Evolutionary conservation across 2,888 invertebrate genomes (phyloP).

Genomic region (Caenorhabditis zanzibari): DNA sequence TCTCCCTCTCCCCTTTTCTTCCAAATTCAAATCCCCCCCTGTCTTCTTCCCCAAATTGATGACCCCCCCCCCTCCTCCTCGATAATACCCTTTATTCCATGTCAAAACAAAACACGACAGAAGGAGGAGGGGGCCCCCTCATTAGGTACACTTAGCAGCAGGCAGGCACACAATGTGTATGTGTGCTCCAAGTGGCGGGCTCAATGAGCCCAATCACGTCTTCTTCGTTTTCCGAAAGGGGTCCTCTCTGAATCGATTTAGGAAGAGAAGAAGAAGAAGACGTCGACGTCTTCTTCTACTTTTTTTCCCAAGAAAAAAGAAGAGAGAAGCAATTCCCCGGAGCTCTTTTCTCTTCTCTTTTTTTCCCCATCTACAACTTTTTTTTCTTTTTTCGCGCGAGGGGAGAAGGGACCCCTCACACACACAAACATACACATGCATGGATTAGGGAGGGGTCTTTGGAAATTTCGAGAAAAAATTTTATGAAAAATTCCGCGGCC

Average conservation of each 20-base stretch:
- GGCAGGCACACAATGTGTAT: too few relatives aligned
- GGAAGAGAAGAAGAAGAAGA: not conserved
- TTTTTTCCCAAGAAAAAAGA: constrained; percentile 1
- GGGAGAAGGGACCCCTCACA: not conserved
- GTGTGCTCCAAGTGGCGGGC: constrained; percentile 39
- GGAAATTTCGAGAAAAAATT: too few relatives aligned
- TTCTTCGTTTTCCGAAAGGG: constrained; percentile 1
- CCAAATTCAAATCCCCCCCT: not conserved
- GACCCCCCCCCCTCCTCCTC: not conserved
- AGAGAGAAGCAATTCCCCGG: constrained; percentile 36
- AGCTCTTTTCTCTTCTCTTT: not conserved
- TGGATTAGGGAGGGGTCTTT: too few relatives aligned
- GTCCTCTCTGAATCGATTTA: constrained; percentile 13
- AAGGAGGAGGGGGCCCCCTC: constrained; percentile 19
- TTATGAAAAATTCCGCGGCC: too few relatives aligned
- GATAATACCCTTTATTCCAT: constrained; percentile 6
- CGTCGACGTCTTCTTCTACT: not conserved
- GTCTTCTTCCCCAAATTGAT: not conserved
- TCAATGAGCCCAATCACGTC: constrained; percentile 61
- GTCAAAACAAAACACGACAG: constrained; percentile 12
- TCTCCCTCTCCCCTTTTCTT: too few relatives aligned
- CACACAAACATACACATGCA: too few relatives aligned
- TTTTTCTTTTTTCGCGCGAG: not conserved
- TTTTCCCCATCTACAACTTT: not conserved
- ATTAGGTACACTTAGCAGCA: constrained; percentile 55